Percentiles rank a stretch among this genome's conserved stretches.
Evolutionary conservation across 2,888 invertebrate genomes (phyloP).

Genomic region (Ommatoiulus sabulosus): DNA sequence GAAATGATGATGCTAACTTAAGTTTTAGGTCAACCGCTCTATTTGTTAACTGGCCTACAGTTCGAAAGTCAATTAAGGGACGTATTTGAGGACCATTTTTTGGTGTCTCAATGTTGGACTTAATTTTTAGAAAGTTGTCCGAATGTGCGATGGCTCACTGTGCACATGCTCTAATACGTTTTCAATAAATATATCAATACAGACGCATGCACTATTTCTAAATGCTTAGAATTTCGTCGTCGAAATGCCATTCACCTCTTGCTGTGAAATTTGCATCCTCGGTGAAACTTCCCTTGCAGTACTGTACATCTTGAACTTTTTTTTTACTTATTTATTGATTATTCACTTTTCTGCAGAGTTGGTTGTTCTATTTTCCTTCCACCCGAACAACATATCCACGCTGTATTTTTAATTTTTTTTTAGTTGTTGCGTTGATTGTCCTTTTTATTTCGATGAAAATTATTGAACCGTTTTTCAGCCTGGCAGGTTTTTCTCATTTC

Average conservation of each 20-base stretch:
- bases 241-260: not conserved
- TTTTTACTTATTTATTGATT: conserved; percentile 12
- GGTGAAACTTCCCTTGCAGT: not conserved
- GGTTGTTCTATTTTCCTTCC: not conserved
- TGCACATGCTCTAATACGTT: no score
- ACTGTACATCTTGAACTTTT: not conserved
- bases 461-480: not conserved
- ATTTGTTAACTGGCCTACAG: not conserved
- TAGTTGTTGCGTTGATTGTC: not conserved
- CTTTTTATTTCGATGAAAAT: not conserved
- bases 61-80: no score
- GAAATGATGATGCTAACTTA: not conserved
- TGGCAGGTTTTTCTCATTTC: conserved; percentile 22
- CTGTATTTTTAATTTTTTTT: not conserved
- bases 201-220: no score
- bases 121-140: no score
- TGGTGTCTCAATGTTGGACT: no score
- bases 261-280: not conserved
- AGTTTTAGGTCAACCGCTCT: not conserved
- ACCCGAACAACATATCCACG: not conserved
- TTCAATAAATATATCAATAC: no score
- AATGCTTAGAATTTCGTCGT: not conserved
- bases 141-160: no score
- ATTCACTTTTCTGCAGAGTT: not conserved
- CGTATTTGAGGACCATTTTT: no score